phyloP scores from a whole-genome alignment of 2,888 invertebrate species.

The Drosophila bunnanda region DNA sequence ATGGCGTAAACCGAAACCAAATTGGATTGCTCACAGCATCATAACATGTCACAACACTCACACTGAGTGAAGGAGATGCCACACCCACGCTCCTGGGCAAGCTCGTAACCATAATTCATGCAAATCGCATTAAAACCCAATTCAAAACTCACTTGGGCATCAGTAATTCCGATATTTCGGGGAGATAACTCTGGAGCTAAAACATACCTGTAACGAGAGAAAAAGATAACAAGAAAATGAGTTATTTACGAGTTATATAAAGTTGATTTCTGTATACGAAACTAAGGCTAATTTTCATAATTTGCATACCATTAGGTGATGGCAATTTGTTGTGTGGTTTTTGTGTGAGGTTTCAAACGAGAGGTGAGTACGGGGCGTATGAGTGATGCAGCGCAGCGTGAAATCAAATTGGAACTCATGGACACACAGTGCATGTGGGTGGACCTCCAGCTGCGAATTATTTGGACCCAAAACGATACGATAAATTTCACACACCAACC shows the following conservation, averaged over 20 bases:
- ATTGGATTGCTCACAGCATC: constrained; percentile 24
- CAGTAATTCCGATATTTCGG: constrained; percentile 50
- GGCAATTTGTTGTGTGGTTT: constrained; percentile 12
- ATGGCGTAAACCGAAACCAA: constrained; percentile 33
- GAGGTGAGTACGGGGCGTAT: constrained; percentile 49
- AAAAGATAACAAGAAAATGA: constrained; percentile 57
- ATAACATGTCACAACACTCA: constrained; percentile 48
- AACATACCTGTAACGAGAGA: constrained; percentile 60
- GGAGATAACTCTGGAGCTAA: constrained; percentile 1
- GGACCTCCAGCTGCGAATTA: constrained; percentile 67
- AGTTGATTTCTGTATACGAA: constrained; percentile 4
- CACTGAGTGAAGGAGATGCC: constrained; percentile 15
- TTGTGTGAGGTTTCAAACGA: constrained; percentile 24
- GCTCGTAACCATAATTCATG: constrained; percentile 66
- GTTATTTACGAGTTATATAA: constrained; percentile 21
- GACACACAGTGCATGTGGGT: constrained; percentile 20
- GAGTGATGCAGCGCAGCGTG: constrained; percentile 73
- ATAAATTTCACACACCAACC: constrained; percentile 54
- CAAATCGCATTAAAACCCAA: constrained; percentile 69
- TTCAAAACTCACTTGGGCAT: constrained; percentile 65
- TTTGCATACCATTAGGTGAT: constrained; percentile 36
- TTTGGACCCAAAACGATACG: constrained; percentile 49
- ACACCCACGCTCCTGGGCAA: constrained; percentile 39
- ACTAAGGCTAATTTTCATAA: constrained; percentile 56
- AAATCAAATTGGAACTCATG: constrained; percentile 43